Base-by-base conservation (phyloP, 2,797 vertebrate species). In the Microctenopoma lineatum region DNA sequence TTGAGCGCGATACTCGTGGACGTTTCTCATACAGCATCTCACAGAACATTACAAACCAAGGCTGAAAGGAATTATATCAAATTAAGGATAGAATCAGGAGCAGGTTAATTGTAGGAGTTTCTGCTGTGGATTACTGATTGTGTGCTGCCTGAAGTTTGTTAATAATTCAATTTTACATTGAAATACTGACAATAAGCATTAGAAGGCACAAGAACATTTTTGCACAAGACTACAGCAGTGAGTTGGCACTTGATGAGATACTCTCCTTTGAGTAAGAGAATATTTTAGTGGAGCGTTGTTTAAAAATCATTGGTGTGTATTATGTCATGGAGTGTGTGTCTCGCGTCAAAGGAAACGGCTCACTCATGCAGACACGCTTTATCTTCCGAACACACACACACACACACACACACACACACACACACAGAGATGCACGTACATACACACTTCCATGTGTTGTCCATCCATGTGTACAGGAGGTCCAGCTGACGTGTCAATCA, bases 401-500 rank as follows among this genome's bases (percentile, higher is more conserved):
- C n/a, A n/a, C n/a, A n/a, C n/a, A n/a, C n/a, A n/a, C n/a, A n/a
- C n/a, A n/a, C n/a, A n/a, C n/a, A n/a, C 32, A 36, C 53, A 42
- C 58, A 52, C 66, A 61, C 57, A 53, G 15, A n/a, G 44, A 78
- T 59, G 54, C 66, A 59, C 44, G 56, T 56, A 51, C 38, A 7
- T 32, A 74, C 74, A 71, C 74, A 70, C 53, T 66, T 57, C 64
- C 44, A 39, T 69, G 71, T 79, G 68, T 64, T 73, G 83, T 72
- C 69, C 74, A 72, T 78, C 70, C 52, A 64, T 61, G 50, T 76
- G 45, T 81, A 79, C 84, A 86, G 78, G 70, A 80, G 81, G 83
- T 87, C 87, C 92, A 94, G 93, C 91, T 94, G 92, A 92, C 90
- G 48, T 80, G 88, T 92, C 90, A 91, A 84, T 93, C 93, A 92